These are phyloP conservation scores for Drosophila cognata DNA, from an alignment of 2,888 invertebrate species.

Conservation along the genomic window DNA sequence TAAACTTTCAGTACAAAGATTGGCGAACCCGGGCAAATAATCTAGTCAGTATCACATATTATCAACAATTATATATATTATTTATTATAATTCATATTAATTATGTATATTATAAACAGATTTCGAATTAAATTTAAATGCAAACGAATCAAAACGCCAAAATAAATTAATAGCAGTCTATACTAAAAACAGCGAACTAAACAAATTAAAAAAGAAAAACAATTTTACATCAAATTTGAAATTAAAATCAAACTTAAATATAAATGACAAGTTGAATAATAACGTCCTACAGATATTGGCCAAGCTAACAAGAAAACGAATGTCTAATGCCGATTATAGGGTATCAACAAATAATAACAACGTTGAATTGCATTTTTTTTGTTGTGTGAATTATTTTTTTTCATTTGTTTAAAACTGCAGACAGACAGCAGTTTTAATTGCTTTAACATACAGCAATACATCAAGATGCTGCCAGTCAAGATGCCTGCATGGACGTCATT, in stretches of 20 bases:
- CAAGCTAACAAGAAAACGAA: background rate
- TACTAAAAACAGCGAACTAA: background rate
- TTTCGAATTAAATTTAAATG: background rate
- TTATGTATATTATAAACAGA: background rate
- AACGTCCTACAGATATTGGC: background rate
- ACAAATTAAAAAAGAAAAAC: background rate
- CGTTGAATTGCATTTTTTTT: background rate
- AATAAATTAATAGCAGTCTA: background rate
- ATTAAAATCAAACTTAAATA: background rate
- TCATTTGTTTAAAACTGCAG: slow-evolving; percentile 44
- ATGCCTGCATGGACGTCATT: slow-evolving; percentile 65
- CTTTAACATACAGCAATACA: slow-evolving; percentile 81
- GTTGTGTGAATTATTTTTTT: background rate
- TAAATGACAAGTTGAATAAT: background rate
- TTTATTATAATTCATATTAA: background rate
- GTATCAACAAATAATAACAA: slow-evolving; percentile 3
- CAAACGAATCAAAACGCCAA: background rate
- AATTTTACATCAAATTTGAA: background rate
- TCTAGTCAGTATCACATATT: background rate
- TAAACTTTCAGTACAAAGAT: background rate
- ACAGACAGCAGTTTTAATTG: slow-evolving; percentile 79
- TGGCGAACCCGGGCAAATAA: background rate
- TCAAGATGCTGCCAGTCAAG: slow-evolving; percentile 67
- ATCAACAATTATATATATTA: background rate
- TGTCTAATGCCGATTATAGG: background rate